Conservation (phyloP, 2,888 invertebrate species). For the Augochlorella aurata region DNA sequence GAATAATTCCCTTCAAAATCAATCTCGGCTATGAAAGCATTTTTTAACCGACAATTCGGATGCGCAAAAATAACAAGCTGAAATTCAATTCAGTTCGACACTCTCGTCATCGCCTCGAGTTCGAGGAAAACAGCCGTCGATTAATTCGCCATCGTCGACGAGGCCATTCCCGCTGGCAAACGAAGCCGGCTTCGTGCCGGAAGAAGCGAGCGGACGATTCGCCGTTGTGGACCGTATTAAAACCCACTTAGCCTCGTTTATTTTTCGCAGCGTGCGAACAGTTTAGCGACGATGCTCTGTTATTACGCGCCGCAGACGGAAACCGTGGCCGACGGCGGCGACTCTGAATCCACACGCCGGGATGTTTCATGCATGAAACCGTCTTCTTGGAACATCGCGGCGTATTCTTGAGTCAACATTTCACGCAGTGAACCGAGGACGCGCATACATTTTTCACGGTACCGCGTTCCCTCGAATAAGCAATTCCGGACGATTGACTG, state of each 20-base stretch:
- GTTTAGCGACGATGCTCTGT: not conserved
- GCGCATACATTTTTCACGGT: not conserved
- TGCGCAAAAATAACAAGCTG: not conserved
- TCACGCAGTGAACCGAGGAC: not conserved
- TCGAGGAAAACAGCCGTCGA: not conserved
- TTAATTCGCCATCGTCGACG: constrained; percentile 1
- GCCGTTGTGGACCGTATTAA: not conserved
- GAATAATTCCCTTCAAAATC: no score
- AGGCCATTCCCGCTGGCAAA: not conserved
- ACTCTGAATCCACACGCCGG: not conserved
- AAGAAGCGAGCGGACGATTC: not conserved
- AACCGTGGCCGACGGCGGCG: not conserved
- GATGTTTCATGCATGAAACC: constrained; percentile 16
- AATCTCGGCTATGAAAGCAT: no score
- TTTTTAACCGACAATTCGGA: no score
- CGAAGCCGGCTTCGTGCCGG: not conserved
- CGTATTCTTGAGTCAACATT: not conserved
- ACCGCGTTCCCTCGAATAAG: not conserved
- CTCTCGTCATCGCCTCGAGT: not conserved
- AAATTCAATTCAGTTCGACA: not conserved
- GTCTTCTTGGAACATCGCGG: not conserved
- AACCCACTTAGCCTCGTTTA: not conserved
- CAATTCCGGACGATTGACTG: not conserved
- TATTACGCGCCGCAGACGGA: not conserved
- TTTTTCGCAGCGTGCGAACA: not conserved